Conservation (phyloP, 2,888 invertebrate genomes). For the Ophonus ardosiacus region DNA sequence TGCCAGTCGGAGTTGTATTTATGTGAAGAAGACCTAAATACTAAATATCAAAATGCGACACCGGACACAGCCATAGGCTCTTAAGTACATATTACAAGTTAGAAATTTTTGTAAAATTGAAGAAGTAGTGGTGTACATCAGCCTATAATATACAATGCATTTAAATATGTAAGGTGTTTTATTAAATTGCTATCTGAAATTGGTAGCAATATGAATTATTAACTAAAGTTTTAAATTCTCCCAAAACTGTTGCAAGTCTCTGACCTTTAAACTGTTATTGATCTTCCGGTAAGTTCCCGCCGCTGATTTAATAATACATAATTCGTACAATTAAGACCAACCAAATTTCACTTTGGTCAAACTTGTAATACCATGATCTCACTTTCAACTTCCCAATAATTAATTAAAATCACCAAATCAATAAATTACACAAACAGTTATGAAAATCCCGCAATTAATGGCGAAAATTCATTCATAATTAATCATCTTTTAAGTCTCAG, state of each 20-base stretch:
- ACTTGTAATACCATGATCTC: conserved; percentile 6
- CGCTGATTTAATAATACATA: conserved; percentile 6
- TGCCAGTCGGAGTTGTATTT: too few species aligned
- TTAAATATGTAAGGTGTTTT: too few species aligned
- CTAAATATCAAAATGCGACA: too few species aligned
- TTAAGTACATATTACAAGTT: too few species aligned
- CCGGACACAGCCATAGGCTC: too few species aligned
- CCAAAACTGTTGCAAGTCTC: neutral
- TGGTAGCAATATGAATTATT: too few species aligned
- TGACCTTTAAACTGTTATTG: neutral
- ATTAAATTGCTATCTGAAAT: too few species aligned
- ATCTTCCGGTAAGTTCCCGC: neutral
- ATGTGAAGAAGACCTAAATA: too few species aligned
- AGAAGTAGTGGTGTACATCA: too few species aligned
- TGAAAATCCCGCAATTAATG: conserved; percentile 8
- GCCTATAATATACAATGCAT: too few species aligned
- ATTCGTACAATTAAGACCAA: neutral
- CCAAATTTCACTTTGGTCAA: conserved; percentile 25
- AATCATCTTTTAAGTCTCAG: neutral
- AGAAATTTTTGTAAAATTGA: too few species aligned
- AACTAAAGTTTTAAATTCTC: too few species aligned
- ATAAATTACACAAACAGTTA: conserved; percentile 1
- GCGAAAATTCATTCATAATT: conserved; percentile 11
- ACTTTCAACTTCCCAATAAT: neutral
- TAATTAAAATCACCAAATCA: conserved; percentile 29